Evolutionary conservation across 2,113 vertebrate genomes (phyloP).

Genomic region (Spermophilus dauricus): DNA sequence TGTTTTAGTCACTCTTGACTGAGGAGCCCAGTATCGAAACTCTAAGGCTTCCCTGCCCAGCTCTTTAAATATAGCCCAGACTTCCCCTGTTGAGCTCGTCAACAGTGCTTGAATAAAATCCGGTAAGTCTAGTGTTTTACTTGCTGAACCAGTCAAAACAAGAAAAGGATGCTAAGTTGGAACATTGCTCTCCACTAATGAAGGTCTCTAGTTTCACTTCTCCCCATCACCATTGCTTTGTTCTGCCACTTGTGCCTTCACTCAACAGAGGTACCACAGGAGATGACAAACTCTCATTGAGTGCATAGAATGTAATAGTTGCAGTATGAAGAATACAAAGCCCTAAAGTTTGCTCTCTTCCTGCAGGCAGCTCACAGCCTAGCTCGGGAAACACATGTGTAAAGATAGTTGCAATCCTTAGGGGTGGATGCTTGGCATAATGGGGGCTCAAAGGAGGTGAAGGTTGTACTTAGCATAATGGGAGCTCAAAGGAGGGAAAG

Average conservation of each 20-base stretch:
- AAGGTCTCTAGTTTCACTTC: constrained; percentile 56
- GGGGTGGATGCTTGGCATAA: background rate
- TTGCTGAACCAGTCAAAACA: constrained; percentile 65
- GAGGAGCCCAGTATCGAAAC: background rate
- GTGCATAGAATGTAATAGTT: background rate
- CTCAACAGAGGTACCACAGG: background rate
- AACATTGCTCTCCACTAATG: background rate
- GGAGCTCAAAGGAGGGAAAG: background rate
- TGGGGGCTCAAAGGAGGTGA: background rate
- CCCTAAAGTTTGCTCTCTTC: background rate
- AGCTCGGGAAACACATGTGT: background rate
- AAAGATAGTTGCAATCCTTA: background rate
- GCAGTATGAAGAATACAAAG: background rate
- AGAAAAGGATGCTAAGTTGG: constrained; percentile 59
- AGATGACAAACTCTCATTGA: background rate
- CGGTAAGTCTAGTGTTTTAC: constrained; percentile 49
- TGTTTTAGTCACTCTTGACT: constrained; percentile 59
- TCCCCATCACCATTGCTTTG: background rate
- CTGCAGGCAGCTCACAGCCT: background rate
- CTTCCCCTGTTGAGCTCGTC: constrained; percentile 45
- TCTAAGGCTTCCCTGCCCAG: background rate
- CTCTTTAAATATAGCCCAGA: constrained; percentile 40
- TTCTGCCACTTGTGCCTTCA: background rate
- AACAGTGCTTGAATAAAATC: constrained; percentile 59
- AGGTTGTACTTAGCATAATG: too few relatives aligned